These are phyloP conservation scores for Chrysolina americana DNA, from an alignment of 2,888 invertebrate species.

Conservation along the genomic window DNA sequence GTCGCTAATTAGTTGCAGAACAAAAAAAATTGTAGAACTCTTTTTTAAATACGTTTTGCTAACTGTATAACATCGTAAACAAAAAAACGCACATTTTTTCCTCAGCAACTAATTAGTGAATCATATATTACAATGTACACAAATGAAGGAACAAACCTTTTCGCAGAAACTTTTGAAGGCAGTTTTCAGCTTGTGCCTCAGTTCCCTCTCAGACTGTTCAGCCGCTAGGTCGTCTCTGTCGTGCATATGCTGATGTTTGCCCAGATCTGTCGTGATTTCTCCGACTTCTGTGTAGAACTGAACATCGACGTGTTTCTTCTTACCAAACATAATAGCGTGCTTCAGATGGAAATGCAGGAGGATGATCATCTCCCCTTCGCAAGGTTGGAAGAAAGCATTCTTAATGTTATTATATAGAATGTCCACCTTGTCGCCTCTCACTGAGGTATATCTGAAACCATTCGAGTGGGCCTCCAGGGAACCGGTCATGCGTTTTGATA, in stretches of 20 bases:
- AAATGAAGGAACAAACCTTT: slow-evolving; percentile 74
- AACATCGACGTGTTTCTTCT: slow-evolving; percentile 98
- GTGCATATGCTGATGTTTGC: slow-evolving; percentile 99
- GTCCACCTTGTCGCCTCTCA: slow-evolving; percentile 99
- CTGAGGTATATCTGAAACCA: slow-evolving; percentile 94
- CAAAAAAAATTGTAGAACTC: too few relatives aligned
- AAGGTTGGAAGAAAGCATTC: slow-evolving; percentile 99
- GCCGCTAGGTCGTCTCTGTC: slow-evolving; percentile 98
- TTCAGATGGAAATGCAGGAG: slow-evolving; percentile 98
- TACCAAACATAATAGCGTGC: slow-evolving; percentile 99
- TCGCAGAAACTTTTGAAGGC: slow-evolving; percentile 99
- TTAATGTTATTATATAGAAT: slow-evolving; percentile 99
- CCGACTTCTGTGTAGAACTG: slow-evolving; percentile 99
- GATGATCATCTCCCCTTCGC: slow-evolving; percentile 99
- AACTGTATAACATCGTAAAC: too few relatives aligned
- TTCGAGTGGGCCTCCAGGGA: slow-evolving; percentile 96
- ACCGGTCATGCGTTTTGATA: slow-evolving; percentile 95
- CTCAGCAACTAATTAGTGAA: too few relatives aligned
- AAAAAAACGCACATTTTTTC: too few relatives aligned
- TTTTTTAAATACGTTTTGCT: too few relatives aligned
- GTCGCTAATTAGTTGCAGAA: too few relatives aligned
- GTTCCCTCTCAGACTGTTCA: slow-evolving; percentile 97
- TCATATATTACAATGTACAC: too few relatives aligned
- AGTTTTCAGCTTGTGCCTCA: slow-evolving; percentile 95
- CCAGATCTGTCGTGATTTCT: slow-evolving; percentile 99